Base-by-base conservation (phyloP, 2,113 vertebrate genomes). In the Forbesichthys agassizii region DNA sequence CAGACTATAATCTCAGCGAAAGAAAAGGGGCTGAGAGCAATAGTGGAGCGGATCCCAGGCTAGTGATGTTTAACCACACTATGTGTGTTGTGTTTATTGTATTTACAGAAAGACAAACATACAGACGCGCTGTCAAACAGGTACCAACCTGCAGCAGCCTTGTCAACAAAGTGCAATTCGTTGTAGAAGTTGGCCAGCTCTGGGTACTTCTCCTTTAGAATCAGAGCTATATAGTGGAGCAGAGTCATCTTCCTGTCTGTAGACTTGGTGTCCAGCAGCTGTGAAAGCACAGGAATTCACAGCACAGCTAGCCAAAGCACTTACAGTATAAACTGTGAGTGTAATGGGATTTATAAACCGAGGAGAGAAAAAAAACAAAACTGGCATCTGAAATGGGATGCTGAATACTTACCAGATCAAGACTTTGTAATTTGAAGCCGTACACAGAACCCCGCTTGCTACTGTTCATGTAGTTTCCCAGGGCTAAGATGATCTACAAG, bases 401-500 rank as follows among this genome's bases (percentile, higher is more conserved):
- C 1, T 11, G 48, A 47, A 56, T 46, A 79, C 91, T 87, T 81
- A 94, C 93, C 90, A 94, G 88, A 81, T 94, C 93, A 70, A 96
- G 89, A 89, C 95, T 96, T 86, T 96, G 95, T 33, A 96, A 88
- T 82, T 96, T 96, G 82, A 99, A 99, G 64, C 97, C 97, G 0
- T 99, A 99, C 71, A 98, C 96, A 0, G 95, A 95, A 0, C 97
- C 97, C 14, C 97, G 93, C 85, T 97, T 98, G 89, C 97, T 97
- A 90, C 97, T 98, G 88, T 99, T 99, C 97, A 99, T 99, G 89
- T 99, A 99, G 90, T 99, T 99, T 49, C 97, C 97, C 62, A 99
- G 70, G 0, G 97, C 97, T 75, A 99, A 82, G 71, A 99, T 98
- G 81, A 99, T 97, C 97, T 98, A 79, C 9, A 66, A 48, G 75